Conservation (phyloP, 2,888 invertebrate species). For the Ormyrus labotus region DNA sequence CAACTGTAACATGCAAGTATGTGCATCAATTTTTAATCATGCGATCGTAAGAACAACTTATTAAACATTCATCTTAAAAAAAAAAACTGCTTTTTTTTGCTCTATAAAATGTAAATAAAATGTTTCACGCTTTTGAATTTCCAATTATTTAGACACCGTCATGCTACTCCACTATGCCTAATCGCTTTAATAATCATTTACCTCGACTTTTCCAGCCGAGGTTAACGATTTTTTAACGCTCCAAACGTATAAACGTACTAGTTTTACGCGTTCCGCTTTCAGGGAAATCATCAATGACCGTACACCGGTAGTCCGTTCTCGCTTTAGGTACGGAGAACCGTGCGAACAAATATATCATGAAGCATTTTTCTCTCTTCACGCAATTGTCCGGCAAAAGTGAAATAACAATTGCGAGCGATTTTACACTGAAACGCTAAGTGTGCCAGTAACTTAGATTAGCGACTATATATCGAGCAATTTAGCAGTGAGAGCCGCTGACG, state of each 20-base stretch:
- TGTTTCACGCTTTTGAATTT: conserved; percentile 14
- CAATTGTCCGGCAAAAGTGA: no score
- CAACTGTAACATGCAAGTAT: no score
- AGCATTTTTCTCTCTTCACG: background rate
- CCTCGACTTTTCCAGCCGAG: background rate
- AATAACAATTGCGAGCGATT: no score
- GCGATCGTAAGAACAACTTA: no score
- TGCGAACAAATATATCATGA: background rate
- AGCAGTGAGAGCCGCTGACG: no score
- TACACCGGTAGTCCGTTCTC: background rate
- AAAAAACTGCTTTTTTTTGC: no score
- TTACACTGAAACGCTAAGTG: no score
- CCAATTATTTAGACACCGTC: conserved; percentile 9
- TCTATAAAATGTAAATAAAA: background rate
- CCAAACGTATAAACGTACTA: background rate
- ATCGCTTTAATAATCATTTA: conserved; percentile 1
- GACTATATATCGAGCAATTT: no score
- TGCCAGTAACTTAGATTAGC: no score
- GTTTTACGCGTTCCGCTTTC: conserved; percentile 10
- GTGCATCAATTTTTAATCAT: no score
- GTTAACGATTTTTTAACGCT: background rate
- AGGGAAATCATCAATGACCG: conserved; percentile 11
- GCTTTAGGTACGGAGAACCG: background rate
- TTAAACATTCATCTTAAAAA: no score
- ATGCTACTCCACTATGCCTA: conserved; percentile 4